Conservation (phyloP, 2,113 vertebrate species). For the Notarius quadriscutis region DNA sequence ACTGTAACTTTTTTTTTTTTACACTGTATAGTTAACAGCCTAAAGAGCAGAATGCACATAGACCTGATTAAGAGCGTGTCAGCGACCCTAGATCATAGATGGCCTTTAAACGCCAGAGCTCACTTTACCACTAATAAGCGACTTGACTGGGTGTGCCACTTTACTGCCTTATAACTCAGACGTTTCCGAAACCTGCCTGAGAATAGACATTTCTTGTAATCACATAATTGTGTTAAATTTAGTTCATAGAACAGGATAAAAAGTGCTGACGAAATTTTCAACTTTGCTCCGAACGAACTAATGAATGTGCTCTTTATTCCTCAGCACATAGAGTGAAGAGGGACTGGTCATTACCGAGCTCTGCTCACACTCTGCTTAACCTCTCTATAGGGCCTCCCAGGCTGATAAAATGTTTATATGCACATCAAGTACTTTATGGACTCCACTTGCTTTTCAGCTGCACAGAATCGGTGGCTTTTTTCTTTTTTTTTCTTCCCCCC, state of each 20-base stretch:
- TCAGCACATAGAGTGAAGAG: constrained; percentile 1
- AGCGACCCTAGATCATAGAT: constrained; percentile 13
- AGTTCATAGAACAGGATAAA: neutral
- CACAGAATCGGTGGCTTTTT: constrained; percentile 67
- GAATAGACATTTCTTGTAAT: neutral
- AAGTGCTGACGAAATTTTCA: neutral
- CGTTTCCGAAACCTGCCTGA: neutral
- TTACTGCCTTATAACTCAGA: constrained; percentile 21
- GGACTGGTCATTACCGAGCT: constrained; percentile 42
- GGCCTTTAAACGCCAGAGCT: constrained; percentile 30
- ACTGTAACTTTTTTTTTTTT: neutral
- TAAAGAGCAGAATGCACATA: neutral
- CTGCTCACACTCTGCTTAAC: constrained; percentile 64
- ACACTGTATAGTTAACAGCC: neutral
- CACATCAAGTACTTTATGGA: constrained; percentile 78
- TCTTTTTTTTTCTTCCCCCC: too few species aligned
- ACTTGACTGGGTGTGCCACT: constrained; percentile 14
- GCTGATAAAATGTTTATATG: constrained; percentile 77
- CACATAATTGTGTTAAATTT: neutral
- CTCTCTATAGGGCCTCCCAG: constrained; percentile 69
- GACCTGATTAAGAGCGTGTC: constrained; percentile 13
- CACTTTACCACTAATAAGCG: constrained; percentile 32
- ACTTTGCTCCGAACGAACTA: neutral
- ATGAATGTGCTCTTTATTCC: constrained; percentile 17
- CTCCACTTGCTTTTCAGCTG: constrained; percentile 68